Evolutionary conservation across 2,113 vertebrate genomes (phyloP).

Genomic region (Phalacrocorax aristotelis): DNA sequence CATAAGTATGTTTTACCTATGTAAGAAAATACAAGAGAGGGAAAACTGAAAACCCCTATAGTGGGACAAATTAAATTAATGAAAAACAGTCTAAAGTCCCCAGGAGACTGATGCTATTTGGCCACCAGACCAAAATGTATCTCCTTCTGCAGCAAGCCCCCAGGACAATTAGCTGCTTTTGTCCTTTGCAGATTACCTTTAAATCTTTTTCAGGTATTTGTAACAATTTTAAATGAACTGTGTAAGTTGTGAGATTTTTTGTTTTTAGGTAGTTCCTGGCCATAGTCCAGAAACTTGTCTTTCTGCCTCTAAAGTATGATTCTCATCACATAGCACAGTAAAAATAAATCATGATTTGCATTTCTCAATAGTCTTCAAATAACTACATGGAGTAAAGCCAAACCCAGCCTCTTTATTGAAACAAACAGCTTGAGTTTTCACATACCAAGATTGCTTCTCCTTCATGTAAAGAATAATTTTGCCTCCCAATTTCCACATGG

Average conservation of each 20-base stretch:
- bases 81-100: not conserved
- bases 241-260: not conserved
- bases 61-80: not conserved
- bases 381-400: slow-evolving; percentile 39
- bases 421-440: slow-evolving; percentile 20
- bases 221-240: not conserved
- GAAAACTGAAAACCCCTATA: not conserved
- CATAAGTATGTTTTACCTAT: not conserved
- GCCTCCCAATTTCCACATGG: not conserved
- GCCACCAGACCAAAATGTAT: not conserved
- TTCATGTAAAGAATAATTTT: not conserved
- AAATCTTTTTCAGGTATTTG: not conserved
- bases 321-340: slow-evolving; percentile 24
- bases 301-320: not conserved
- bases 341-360: slow-evolving; percentile 58
- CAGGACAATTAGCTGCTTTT: not conserved
- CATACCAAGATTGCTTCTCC: not conserved
- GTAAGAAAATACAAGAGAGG: not conserved
- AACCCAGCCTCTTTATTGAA: slow-evolving; percentile 28
- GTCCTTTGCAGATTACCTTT: not conserved
- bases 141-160: not conserved
- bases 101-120: not conserved
- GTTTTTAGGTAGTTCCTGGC: not conserved
- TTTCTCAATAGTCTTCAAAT: slow-evolving; percentile 59
- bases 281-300: not conserved